A percentile compares a stretch with the other conserved stretches of the same genome.
Conservation (phyloP, 2,113 vertebrate species). For the Phalacrocorax pelagicus region DNA sequence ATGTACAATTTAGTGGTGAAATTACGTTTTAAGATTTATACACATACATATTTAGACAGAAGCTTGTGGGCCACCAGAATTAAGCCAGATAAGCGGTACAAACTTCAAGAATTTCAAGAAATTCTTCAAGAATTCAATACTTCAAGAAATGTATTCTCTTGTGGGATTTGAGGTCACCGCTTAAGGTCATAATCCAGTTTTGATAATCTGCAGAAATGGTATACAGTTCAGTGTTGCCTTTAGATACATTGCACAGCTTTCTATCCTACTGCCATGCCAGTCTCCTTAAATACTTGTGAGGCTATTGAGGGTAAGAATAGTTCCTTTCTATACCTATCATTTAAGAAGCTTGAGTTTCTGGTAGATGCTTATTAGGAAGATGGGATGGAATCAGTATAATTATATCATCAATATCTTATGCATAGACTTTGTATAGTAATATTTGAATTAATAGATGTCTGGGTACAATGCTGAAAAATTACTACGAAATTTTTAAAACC, state of each 20-base stretch:
- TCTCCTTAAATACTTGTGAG: not conserved
- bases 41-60: not conserved
- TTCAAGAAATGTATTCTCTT: not conserved
- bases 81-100: not conserved
- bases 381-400: not conserved
- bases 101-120: not conserved
- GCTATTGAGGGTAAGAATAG: not conserved
- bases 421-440: not conserved
- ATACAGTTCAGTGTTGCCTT: not conserved
- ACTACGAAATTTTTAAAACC: not conserved
- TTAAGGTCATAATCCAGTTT: not conserved
- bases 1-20: not conserved
- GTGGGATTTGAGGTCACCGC: not conserved
- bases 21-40: not conserved
- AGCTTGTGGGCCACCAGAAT: not conserved
- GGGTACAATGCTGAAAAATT: not conserved
- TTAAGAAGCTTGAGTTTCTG: not conserved
- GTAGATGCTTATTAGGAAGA: not conserved
- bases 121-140: no score
- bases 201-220: not conserved
- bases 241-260: not conserved
- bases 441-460: not conserved
- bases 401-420: not conserved
- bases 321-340: not conserved
- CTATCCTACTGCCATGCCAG: not conserved